Percentiles rank a stretch among this genome's conserved stretches.
Conservation (phyloP, 2,888 invertebrate species). For the Synanthedon vespiformis region DNA sequence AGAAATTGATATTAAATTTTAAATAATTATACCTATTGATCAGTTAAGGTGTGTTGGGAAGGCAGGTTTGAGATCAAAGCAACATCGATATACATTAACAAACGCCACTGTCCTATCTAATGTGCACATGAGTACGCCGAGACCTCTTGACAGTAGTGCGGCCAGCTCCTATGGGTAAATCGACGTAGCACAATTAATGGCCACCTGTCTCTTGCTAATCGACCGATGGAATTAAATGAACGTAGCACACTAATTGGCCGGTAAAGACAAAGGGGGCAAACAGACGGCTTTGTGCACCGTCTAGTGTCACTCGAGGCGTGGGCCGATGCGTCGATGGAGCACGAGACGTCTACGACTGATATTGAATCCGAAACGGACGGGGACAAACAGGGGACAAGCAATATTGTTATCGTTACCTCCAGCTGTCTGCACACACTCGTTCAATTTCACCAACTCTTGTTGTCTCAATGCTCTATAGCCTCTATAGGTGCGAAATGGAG, state of each 20-base stretch:
- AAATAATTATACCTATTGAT: too few relatives aligned
- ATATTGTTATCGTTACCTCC: not conserved
- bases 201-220: conserved; percentile 62
- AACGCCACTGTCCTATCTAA: not conserved
- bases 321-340: conserved; percentile 33
- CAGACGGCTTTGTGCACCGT: conserved; percentile 63
- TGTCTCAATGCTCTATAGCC: too few relatives aligned
- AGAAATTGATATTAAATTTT: not conserved
- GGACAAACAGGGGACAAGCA: not conserved
- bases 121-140: conserved; percentile 13
- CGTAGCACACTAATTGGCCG: conserved; percentile 66
- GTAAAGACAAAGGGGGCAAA: conserved; percentile 68
- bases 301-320: conserved; percentile 64
- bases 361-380: conserved; percentile 17
- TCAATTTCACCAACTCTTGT: too few relatives aligned
- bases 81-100: not conserved
- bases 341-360: conserved; percentile 26
- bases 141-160: conserved; percentile 18
- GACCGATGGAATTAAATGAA: conserved; percentile 70
- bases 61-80: not conserved
- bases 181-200: conserved; percentile 61
- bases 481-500: too few relatives aligned
- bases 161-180: conserved; percentile 27
- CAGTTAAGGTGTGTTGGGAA: too few relatives aligned
- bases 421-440: too few relatives aligned